phyloP scores from a whole-genome alignment of 2,797 vertebrate species.

The Cossypha dichroa region DNA sequence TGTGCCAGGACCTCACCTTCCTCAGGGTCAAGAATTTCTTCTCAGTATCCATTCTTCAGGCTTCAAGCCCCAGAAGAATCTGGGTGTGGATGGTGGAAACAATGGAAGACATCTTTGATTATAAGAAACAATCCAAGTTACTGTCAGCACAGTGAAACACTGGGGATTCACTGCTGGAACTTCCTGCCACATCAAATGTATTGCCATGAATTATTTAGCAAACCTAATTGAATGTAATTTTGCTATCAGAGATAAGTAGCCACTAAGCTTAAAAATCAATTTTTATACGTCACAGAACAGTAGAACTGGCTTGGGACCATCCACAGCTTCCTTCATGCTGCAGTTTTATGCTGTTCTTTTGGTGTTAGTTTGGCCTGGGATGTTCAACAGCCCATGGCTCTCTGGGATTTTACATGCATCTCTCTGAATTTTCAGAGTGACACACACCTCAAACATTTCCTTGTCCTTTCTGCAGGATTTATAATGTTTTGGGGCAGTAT shows the following conservation, averaged over 20 bases:
- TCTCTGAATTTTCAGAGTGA: not conserved
- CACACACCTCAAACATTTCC: not conserved
- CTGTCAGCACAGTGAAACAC: not conserved
- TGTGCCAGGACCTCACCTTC: not conserved
- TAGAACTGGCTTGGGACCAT: not conserved
- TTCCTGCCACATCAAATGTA: not conserved
- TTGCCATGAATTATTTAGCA: conserved; percentile 57
- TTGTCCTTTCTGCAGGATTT: not conserved
- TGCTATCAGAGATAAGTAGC: conserved; percentile 24
- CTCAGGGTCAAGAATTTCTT: not conserved
- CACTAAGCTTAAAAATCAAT: conserved; percentile 27
- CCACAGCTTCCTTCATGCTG: not conserved
- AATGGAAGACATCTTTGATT: not conserved
- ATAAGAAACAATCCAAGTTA: not conserved
- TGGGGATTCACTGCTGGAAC: not conserved
- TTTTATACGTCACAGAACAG: not conserved
- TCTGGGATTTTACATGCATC: not conserved
- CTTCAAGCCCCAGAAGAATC: not conserved
- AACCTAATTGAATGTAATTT: conserved; percentile 49
- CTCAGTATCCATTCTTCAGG: not conserved
- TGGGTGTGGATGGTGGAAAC: not conserved
- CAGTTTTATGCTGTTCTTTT: not conserved
- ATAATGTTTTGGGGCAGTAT: not conserved
- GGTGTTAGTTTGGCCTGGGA: not conserved
- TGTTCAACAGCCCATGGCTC: not conserved